Evolutionary conservation across 2,888 invertebrate genomes (phyloP), one percentile per base, ranked within the genome.

Genomic region (Lepidonotus clava): DNA sequence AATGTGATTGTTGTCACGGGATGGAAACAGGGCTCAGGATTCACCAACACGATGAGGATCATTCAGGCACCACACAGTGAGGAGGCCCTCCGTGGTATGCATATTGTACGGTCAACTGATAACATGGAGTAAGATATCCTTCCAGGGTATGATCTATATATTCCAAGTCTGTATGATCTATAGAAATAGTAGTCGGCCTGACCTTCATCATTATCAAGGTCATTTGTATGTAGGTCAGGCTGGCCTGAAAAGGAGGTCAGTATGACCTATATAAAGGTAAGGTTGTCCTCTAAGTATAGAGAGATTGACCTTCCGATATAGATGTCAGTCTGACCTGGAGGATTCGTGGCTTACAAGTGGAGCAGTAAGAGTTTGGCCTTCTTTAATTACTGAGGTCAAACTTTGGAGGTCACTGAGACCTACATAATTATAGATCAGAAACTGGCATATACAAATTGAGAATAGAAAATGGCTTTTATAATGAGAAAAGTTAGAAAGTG

Each of bases 1-100:
- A 76, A 88, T 5, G 84, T 90, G n/a, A 87, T 90, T 46, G 46
- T 90, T 18, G 90, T 90, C 8, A 90, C 90, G 8, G 90, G 90
- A 11, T 90, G 90, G 90, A 84, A 89, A 34, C 67, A 87, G 24
- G 90, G 90, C 14, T 32, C 89, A 61, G 90, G 90, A 2, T 89
- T 87, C 85, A 90, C 90, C 87, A 90, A 90, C 88, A 90, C 90
- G 41, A 87, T 90, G 40, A 66, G 90, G 34, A 84, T 90, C 53
- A 89, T 90, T 84, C 36, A 46, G 34, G 83, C 83, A 14, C 87
- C 87, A 0, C 24, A 87, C n/a, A 84, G 14, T 5, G 0, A 40
- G 0, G 28, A 41, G 11, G 46, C 80, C 46, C 80, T 24, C 14
- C 24, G 46, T 46, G 41, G 24, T 18, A 28, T 41, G 46, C 80